A percentile compares a stretch with the other conserved stretches of the same genome.
phyloP scores from a whole-genome alignment of 1,140 invertebrate species.

The Ladona fulva region DNA sequence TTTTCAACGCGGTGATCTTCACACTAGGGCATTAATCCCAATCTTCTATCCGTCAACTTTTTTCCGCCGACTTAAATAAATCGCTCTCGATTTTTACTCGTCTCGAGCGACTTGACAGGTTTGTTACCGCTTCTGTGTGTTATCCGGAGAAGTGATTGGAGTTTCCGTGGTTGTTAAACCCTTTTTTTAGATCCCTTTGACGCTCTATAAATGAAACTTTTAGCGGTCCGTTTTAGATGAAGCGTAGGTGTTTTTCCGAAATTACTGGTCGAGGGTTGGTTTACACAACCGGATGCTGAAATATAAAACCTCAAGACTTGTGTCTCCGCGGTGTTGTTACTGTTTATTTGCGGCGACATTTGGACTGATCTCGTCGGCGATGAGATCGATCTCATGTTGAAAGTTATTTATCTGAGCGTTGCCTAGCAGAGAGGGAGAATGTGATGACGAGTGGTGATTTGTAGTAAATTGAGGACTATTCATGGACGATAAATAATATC shows the following conservation, averaged over 20 bases:
- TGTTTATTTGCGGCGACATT: too few relatives aligned
- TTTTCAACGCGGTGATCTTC: not conserved
- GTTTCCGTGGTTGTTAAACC: not conserved
- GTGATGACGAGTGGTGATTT: too few relatives aligned
- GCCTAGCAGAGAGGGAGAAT: too few relatives aligned
- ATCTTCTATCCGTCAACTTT: slow-evolving; percentile 9
- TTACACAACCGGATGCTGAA: too few relatives aligned
- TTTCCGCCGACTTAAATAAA: not conserved
- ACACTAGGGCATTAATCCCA: not conserved
- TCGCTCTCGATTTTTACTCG: not conserved
- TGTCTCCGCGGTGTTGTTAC: too few relatives aligned
- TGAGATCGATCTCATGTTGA: too few relatives aligned
- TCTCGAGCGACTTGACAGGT: not conserved
- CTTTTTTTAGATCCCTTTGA: slow-evolving; percentile 3
- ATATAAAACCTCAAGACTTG: too few relatives aligned
- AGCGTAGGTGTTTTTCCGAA: not conserved
- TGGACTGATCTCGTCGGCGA: too few relatives aligned
- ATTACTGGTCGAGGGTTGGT: too few relatives aligned
- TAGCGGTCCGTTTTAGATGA: not conserved
- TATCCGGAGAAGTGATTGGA: not conserved
- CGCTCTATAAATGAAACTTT: not conserved
- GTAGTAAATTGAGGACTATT: too few relatives aligned
- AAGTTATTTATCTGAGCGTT: too few relatives aligned
- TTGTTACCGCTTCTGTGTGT: not conserved
- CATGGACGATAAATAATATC: too few relatives aligned